Base-by-base conservation (phyloP, 1,140 invertebrate genomes). In the Sycophaga agraensis region DNA sequence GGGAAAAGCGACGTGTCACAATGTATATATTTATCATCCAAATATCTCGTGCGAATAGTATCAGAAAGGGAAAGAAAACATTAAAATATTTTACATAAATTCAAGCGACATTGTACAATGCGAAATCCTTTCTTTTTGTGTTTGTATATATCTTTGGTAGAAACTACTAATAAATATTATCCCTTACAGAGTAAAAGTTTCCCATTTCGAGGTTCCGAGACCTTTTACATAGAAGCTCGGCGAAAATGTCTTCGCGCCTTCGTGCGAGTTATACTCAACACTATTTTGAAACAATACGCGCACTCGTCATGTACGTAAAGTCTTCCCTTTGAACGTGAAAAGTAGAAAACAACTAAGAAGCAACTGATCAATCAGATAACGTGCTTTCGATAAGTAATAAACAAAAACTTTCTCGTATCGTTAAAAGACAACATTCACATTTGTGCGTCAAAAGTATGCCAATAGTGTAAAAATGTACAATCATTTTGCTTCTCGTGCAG, bases 141-240 rank as follows among this genome's bases (percentile, higher is more conserved):
- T 57, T 63, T 56, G 53, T 63, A 43, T 56, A 49, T 68, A 78
- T 81, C 79, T 81, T 81, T 81, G 79, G 79, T 81, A 80, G 70
- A 74, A 76, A 77, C 74, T 81, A 80, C 74, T 73, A 78, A 79
- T 79, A 79, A 80, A 79, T 76, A 78, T 73, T 59, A 67, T 72
- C 66, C 63, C 67, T 56, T 57, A 73, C 66, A 74, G 45, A 71
- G 51, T 70, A 57, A 39, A n/a, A 63, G 64, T 50, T 53, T 67
- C 57, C 31, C 49, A 42, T 49, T 34, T 49, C 34, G 39, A 57
- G 53, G 31, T 19, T 63, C 40, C 48, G 35, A 63, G 34, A 31
- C 31, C 46, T 48, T 55, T 31, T 66, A 40, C 50, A 40, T 11
- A 39, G 22, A 54, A 39, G 51, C 50, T 48, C 40, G 22, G 21